A percentile compares a stretch with the other conserved stretches of the same genome.
phyloP scores from a whole-genome alignment of 1,140 invertebrate genomes.

The Lepidurus couesii region DNA sequence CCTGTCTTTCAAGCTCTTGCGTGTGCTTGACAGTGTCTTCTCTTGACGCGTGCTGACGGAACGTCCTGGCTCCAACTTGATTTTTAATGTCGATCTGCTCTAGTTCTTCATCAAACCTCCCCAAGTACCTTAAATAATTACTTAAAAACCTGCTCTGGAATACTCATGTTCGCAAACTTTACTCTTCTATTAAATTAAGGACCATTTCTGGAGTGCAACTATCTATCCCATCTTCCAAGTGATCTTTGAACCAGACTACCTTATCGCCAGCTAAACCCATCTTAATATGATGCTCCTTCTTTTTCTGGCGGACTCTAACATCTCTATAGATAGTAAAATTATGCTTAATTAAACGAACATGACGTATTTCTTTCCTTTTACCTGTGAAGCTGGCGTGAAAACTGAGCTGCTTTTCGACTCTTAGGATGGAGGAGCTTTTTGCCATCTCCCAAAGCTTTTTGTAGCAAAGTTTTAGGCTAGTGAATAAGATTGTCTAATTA shows the following conservation, averaged over 20 bases:
- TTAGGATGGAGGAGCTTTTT: conserved; percentile 56
- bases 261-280: conserved; percentile 65
- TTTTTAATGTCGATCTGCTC: conserved; percentile 67
- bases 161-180: conserved; percentile 39
- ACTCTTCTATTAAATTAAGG: conserved; percentile 54
- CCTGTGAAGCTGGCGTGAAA: conserved; percentile 60
- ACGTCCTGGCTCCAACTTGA: conserved; percentile 59
- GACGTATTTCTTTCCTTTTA: conserved; percentile 38
- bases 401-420: conserved; percentile 64
- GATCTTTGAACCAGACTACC: conserved; percentile 60
- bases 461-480: not conserved
- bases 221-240: conserved; percentile 50
- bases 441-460: conserved; percentile 26
- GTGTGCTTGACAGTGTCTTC: conserved; percentile 66
- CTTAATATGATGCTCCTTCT: conserved; percentile 58
- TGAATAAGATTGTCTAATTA: not conserved
- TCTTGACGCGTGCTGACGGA: conserved; percentile 64
- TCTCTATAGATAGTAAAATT: conserved; percentile 44
- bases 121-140: conserved; percentile 47
- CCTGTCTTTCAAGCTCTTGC: conserved; percentile 58
- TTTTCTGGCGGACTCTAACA: conserved; percentile 57
- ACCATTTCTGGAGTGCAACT: conserved; percentile 54
- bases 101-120: conserved; percentile 66
- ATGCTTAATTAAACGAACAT: not conserved
- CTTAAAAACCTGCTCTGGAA: conserved; percentile 34